phyloP scores from a whole-genome alignment of 2,888 invertebrate species.

The Apeira syringaria region DNA sequence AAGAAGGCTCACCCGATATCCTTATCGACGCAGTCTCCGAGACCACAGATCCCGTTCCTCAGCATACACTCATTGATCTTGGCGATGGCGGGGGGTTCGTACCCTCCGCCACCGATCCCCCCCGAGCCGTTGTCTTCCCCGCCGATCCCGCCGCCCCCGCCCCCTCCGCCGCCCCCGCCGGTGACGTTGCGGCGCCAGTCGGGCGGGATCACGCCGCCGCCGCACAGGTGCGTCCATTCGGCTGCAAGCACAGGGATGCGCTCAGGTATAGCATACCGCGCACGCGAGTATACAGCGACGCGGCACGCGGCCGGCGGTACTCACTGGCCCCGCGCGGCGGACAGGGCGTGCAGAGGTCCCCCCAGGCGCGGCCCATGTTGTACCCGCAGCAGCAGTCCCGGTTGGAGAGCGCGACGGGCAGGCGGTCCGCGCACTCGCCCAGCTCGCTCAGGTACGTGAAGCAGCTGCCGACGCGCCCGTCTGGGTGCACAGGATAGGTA shows the following conservation, averaged over 20 bases:
- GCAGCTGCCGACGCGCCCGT: conserved; percentile 91
- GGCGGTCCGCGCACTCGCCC: conserved; percentile 87
- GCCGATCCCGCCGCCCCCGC: conserved; percentile 29
- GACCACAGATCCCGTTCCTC: conserved; percentile 89
- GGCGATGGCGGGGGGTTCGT: conserved; percentile 58
- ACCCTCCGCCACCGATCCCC: conserved; percentile 36
- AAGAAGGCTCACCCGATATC: conserved; percentile 86
- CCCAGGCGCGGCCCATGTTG: conserved; percentile 94
- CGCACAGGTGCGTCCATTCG: conserved; percentile 85
- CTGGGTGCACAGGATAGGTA: conserved; percentile 64
- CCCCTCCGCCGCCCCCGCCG: conserved; percentile 36
- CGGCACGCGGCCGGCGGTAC: conserved; percentile 26
- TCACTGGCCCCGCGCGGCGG: conserved; percentile 79
- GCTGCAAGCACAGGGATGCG: conserved; percentile 56
- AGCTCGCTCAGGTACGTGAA: conserved; percentile 87
- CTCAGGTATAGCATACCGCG: not conserved
- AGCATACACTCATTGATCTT: conserved; percentile 90
- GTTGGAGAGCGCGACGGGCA: conserved; percentile 88
- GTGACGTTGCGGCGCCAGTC: conserved; percentile 69
- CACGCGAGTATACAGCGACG: no score
- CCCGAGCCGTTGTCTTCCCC: conserved; percentile 30
- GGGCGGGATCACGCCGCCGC: conserved; percentile 63
- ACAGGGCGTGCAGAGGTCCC: conserved; percentile 90
- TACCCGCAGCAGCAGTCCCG: conserved; percentile 94
- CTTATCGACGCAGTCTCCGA: conserved; percentile 89